These are phyloP conservation scores for Zaprionus africanus DNA, from an alignment of 1,140 invertebrate species.

Conservation along the genomic window DNA sequence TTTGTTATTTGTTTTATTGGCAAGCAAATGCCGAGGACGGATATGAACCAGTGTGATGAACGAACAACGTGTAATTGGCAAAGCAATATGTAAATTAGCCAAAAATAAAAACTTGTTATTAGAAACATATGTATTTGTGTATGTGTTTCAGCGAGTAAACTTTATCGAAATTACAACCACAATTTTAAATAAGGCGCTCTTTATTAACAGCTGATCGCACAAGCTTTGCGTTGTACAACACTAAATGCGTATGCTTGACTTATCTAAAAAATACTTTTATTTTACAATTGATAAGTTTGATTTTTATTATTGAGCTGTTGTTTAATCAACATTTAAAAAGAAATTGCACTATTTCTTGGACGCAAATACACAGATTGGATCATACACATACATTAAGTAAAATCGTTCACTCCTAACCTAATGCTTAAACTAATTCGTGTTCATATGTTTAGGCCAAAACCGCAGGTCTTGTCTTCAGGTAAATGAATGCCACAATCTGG, in stretches of 20 bases:
- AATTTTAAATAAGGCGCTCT: slow-evolving; percentile 6
- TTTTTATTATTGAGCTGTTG: neutral
- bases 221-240: slow-evolving; percentile 4
- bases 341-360: slow-evolving; percentile 39
- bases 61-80: slow-evolving; percentile 8
- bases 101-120: slow-evolving; percentile 42
- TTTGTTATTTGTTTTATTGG: neutral
- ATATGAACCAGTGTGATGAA: neutral
- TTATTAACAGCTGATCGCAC: neutral
- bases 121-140: slow-evolving; percentile 3
- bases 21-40: neutral
- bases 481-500: slow-evolving; percentile 70
- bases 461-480: slow-evolving; percentile 74
- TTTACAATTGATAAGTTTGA: neutral
- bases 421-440: slow-evolving; percentile 8
- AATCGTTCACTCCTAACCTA: slow-evolving; percentile 17
- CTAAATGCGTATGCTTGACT: neutral
- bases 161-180: neutral
- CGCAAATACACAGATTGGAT: neutral
- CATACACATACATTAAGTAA: slow-evolving; percentile 14
- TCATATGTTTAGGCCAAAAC: slow-evolving; percentile 40
- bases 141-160: neutral
- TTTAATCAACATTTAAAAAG: slow-evolving; percentile 18
- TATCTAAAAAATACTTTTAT: neutral
- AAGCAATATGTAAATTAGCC: slow-evolving; percentile 27